phyloP scores from a whole-genome alignment of 64 coral and sea anemone species.

The Hydrozoanthus tunicans region DNA sequence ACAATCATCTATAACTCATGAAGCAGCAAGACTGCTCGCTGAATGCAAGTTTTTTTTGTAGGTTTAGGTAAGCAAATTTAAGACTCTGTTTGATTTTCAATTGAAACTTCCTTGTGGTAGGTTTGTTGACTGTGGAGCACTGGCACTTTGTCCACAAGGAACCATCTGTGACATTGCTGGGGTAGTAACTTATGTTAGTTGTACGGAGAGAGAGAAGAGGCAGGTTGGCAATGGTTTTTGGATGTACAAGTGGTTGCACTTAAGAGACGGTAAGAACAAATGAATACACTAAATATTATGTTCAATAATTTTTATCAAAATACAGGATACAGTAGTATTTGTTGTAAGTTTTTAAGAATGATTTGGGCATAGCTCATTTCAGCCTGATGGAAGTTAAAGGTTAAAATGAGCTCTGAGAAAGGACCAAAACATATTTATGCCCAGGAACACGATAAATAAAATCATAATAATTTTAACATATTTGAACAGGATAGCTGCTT shows the following conservation, averaged over 20 bases:
- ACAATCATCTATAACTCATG: too few species aligned
- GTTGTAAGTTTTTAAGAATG: too few species aligned
- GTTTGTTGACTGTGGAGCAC: constrained; percentile 43
- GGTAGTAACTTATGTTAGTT: constrained; percentile 66
- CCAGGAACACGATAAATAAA: too few species aligned
- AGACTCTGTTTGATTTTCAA: not conserved
- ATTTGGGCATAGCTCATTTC: too few species aligned
- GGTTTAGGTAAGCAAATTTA: not conserved
- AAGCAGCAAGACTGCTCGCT: too few species aligned
- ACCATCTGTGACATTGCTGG: constrained; percentile 69
- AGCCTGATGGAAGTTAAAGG: too few species aligned
- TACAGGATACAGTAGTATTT: too few species aligned
- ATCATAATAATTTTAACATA: too few species aligned
- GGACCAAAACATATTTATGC: too few species aligned
- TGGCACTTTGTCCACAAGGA: constrained; percentile 23
- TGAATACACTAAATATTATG: not conserved
- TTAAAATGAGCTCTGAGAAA: too few species aligned
- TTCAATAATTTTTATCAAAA: too few species aligned
- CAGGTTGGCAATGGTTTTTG: constrained; percentile 40
- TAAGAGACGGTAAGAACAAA: constrained; percentile 57
- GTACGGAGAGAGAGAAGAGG: constrained; percentile 46
- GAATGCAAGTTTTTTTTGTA: not conserved
- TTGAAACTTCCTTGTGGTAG: not conserved
- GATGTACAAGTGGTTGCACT: constrained; percentile 70
- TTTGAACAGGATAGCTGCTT: too few species aligned